These are phyloP conservation scores for Oegoconia quadripuncta DNA, from an alignment of 2,888 invertebrate genomes.

Conservation along the genomic window DNA sequence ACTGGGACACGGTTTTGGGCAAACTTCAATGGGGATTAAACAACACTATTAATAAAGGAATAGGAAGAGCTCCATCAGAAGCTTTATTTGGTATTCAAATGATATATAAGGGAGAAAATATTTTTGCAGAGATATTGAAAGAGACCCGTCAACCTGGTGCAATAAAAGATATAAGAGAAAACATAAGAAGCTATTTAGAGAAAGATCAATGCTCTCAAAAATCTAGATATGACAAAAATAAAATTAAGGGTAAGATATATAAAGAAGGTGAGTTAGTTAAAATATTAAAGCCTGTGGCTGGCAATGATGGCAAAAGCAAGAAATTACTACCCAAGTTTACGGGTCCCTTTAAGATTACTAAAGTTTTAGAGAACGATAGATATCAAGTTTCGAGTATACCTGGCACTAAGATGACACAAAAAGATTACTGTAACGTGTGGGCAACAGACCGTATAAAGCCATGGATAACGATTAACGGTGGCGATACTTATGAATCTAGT, in stretches of 20 bases:
- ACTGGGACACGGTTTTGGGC: slow-evolving; percentile 10
- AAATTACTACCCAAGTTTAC: too few species aligned
- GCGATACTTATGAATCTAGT: too few species aligned
- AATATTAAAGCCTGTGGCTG: too few species aligned
- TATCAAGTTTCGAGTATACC: slow-evolving; percentile 14
- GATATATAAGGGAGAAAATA: slow-evolving; percentile 11
- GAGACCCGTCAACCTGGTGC: slow-evolving; percentile 6
- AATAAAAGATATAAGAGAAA: neutral
- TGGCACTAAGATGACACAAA: slow-evolving; percentile 11
- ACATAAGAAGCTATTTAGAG: slow-evolving; percentile 4
- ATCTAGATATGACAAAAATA: too few species aligned
- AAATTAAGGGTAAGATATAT: too few species aligned
- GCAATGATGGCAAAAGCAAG: too few species aligned
- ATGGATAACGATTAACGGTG: slow-evolving; percentile 18
- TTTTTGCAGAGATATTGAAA: slow-evolving; percentile 7
- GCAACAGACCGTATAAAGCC: slow-evolving; percentile 18
- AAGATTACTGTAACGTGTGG: slow-evolving; percentile 16
- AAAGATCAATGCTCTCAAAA: slow-evolving; percentile 6
- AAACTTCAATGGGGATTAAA: slow-evolving; percentile 20
- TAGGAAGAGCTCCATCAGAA: slow-evolving; percentile 13
- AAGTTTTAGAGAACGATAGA: slow-evolving; percentile 17
- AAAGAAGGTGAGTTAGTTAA: too few species aligned
- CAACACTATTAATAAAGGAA: too few species aligned
- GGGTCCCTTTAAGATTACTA: too few species aligned
- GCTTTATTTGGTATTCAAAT: slow-evolving; percentile 11